Percentiles rank a stretch among this genome's conserved stretches.
Conservation (phyloP, 2,888 invertebrate species). For the Sialis fuliginosa region DNA sequence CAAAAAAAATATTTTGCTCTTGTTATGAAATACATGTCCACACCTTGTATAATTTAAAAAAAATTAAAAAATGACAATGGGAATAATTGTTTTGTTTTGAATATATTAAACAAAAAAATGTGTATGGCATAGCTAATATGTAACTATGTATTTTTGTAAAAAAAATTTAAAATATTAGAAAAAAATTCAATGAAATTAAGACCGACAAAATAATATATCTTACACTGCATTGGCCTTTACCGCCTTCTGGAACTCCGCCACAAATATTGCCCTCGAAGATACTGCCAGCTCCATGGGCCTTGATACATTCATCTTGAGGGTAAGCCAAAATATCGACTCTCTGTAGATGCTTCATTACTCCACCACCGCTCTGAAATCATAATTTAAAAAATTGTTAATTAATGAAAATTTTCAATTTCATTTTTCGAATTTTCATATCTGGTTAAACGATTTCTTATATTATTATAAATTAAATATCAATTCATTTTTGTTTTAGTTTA, state of each 20-base stretch:
- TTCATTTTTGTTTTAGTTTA: not conserved
- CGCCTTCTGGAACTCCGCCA: slow-evolving; percentile 23
- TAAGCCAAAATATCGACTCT: slow-evolving; percentile 21
- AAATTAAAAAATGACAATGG: not conserved
- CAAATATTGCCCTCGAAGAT: slow-evolving; percentile 22
- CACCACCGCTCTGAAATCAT: slow-evolving; percentile 18
- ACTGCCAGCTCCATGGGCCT: slow-evolving; percentile 14
- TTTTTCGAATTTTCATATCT: no score
- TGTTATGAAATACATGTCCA: no score
- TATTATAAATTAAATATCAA: not conserved
- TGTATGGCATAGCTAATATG: not conserved
- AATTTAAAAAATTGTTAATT: not conserved
- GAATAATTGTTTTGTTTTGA: not conserved
- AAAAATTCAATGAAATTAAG: not conserved
- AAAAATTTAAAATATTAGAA: not conserved
- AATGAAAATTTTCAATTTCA: not conserved
- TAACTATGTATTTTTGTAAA: not conserved
- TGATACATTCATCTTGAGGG: slow-evolving; percentile 20
- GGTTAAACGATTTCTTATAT: not conserved
- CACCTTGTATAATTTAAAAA: no score
- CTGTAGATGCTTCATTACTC: slow-evolving; percentile 19
- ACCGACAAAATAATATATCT: slow-evolving; percentile 3
- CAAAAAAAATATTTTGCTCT: no score
- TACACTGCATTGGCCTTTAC: slow-evolving; percentile 24
- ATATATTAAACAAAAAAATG: not conserved